Percentiles rank a stretch among this genome's conserved stretches.
These are phyloP conservation scores for Aphelenchoides fujianensis DNA, from an alignment of 1,140 invertebrate species.

Conservation along the genomic window DNA sequence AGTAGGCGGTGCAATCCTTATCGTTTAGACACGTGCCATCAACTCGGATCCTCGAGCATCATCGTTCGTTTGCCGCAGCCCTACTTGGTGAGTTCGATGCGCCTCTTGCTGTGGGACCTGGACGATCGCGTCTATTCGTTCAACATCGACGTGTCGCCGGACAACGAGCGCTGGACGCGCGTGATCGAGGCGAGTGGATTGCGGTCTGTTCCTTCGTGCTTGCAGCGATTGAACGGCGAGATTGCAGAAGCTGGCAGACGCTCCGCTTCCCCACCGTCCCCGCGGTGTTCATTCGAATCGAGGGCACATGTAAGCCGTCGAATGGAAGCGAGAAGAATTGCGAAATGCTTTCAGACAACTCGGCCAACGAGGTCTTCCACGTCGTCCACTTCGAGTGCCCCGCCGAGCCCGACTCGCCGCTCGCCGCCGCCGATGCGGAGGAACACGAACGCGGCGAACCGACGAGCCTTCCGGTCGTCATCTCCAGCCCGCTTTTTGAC, in stretches of 20 bases:
- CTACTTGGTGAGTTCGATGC: slow-evolving; percentile 84
- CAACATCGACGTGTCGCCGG: slow-evolving; percentile 89
- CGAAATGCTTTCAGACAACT: no score
- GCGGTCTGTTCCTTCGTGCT: slow-evolving; percentile 64
- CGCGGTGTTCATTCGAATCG: slow-evolving; percentile 85
- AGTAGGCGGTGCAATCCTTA: neutral
- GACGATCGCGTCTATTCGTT: slow-evolving; percentile 93
- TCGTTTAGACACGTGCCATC: slow-evolving; percentile 70
- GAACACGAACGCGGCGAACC: no score
- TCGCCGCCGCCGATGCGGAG: no score
- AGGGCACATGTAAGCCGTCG: slow-evolving; percentile 40
- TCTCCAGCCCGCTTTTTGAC: no score
- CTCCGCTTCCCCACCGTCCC: slow-evolving; percentile 77
- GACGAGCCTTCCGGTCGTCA: no score
- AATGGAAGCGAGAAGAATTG: no score
- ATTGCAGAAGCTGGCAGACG: slow-evolving; percentile 79
- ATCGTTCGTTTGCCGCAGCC: slow-evolving; percentile 92
- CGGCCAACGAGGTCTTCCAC: slow-evolving; percentile 78
- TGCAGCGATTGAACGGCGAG: neutral
- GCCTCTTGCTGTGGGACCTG: slow-evolving; percentile 92
- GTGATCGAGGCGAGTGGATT: slow-evolving; percentile 74
- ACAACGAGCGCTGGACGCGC: slow-evolving; percentile 82
- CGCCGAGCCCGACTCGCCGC: slow-evolving; percentile 20
- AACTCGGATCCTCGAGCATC: slow-evolving; percentile 89
- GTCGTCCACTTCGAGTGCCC: slow-evolving; percentile 96